phyloP scores from a whole-genome alignment of 2,797 vertebrate species.

The Gouania willdenowi region DNA sequence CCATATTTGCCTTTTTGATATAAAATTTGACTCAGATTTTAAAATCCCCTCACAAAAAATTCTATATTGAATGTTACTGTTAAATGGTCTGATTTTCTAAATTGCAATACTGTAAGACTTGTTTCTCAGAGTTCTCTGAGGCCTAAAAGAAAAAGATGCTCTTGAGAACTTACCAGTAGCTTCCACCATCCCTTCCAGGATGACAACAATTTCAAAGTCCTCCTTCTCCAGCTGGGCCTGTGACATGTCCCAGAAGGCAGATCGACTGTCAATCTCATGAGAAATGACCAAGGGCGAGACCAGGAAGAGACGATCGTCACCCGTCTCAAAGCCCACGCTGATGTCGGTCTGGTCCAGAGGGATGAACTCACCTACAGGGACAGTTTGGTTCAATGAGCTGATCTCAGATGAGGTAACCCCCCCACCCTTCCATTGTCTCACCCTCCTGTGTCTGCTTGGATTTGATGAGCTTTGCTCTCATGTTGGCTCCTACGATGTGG shows the following conservation, averaged over 20 bases:
- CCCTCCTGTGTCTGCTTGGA: constrained; percentile 97
- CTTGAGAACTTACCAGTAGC: constrained; percentile 81
- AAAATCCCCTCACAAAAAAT: too few species aligned
- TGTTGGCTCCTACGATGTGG: constrained; percentile 96
- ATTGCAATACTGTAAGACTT: too few species aligned
- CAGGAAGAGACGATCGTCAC: constrained; percentile 93
- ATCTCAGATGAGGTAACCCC: too few species aligned
- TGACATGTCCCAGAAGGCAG: constrained; percentile 94
- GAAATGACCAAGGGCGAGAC: constrained; percentile 95
- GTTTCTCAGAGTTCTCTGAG: too few species aligned
- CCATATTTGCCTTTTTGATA: too few species aligned
- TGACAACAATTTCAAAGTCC: constrained; percentile 96
- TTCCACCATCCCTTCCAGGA: constrained; percentile 98
- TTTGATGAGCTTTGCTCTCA: constrained; percentile 96
- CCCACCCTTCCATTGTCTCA: too few species aligned
- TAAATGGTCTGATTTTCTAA: too few species aligned
- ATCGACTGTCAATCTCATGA: constrained; percentile 88
- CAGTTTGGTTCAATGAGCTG: too few species aligned
- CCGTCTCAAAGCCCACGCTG: constrained; percentile 94
- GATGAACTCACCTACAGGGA: constrained; percentile 93
- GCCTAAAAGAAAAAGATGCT: too few species aligned
- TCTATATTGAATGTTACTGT: too few species aligned
- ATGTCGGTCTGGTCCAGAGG: constrained; percentile 97
- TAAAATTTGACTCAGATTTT: too few species aligned
- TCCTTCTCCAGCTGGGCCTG: constrained; percentile 89